Base-by-base conservation (phyloP, 64 coral and sea anemone species). In the Pocillopora verrucosa region DNA sequence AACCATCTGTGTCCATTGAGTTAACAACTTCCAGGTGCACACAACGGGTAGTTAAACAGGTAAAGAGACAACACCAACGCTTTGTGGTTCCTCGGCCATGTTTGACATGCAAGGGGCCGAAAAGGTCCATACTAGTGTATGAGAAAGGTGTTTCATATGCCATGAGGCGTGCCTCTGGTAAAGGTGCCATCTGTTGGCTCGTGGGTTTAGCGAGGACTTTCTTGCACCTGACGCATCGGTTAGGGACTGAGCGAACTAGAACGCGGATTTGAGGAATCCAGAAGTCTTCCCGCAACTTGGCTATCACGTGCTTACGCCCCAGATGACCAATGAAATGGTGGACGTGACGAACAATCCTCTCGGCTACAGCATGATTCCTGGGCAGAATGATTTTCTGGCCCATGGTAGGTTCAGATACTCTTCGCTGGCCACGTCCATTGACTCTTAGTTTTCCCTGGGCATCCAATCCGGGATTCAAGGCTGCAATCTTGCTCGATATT, bases 11-110 rank as follows among this genome's bases (percentile, higher is more conserved):
- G 14, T 86, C 73, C 57, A 86, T 72, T 15, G 89, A 76, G 58
- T 91, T 91, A 4, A 91, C 89, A 37, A 91, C 36, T 76, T 91
- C 89, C 11, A 91, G 76, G 26, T 91, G 80, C 10, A 89, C 88
- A 72, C 88, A 56, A 14, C 88, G 70, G 10, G 76, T 89, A 24
- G 70, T 80, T 74, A 89, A 56, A 78, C 77, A 89, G 9, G 88
- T 89, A 70, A 91, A 91, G 11, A 91, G 19, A 65, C 89, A 91
- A 58, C 79, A 73, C 80, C 72, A 91, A 1, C 89, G 68, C 36
- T 86, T 91, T 0, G 81, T 80, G 0, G 80, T 91, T 5, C 89
- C 57, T 63, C 89, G 22, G 35, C 80, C 73, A 56, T 91, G 81
- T 60, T 91, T 91, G 22, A 91, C 81, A 16, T 76, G 14, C 30